Conservation (phyloP, 2,797 vertebrate species). For the Pteronotus mesoamericanus region DNA sequence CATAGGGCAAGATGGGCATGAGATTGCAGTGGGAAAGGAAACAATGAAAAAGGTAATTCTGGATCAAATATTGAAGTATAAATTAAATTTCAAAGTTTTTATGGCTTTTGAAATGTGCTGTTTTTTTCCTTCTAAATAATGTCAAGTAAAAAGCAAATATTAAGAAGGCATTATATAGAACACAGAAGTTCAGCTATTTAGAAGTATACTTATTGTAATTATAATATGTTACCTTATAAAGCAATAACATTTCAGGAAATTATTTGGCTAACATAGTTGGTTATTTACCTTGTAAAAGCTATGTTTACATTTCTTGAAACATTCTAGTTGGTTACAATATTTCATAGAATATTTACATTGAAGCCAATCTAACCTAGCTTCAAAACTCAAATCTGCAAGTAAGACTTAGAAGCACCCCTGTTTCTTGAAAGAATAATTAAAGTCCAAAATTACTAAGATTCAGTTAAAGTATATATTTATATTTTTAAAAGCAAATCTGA, state of each 20-base stretch:
- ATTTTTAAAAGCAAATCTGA: conserved; percentile 9
- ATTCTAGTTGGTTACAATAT: not conserved
- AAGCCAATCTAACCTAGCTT: not conserved
- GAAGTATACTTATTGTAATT: not conserved
- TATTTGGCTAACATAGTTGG: not conserved
- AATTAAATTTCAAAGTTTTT: not conserved
- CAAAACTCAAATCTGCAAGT: not conserved
- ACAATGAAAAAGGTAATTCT: conserved; percentile 73
- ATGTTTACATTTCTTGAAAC: not conserved
- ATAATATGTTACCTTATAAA: not conserved
- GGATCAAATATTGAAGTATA: not conserved
- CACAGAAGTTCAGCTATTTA: not conserved
- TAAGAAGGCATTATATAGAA: not conserved
- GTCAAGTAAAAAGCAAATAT: not conserved
- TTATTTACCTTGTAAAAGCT: conserved; percentile 17
- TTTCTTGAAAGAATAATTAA: not conserved
- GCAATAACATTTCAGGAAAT: not conserved
- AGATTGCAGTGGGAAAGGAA: conserved; percentile 63
- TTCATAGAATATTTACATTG: not conserved
- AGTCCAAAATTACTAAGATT: not conserved
- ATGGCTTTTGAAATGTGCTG: not conserved
- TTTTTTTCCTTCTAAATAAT: not conserved
- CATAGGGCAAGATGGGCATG: conserved; percentile 59
- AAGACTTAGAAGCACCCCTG: not conserved
- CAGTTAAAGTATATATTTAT: not conserved